These are phyloP conservation scores for Crossaster papposus DNA, from an alignment of 53 echinoderm and acorn worm genomes.

Conservation along the genomic window DNA sequence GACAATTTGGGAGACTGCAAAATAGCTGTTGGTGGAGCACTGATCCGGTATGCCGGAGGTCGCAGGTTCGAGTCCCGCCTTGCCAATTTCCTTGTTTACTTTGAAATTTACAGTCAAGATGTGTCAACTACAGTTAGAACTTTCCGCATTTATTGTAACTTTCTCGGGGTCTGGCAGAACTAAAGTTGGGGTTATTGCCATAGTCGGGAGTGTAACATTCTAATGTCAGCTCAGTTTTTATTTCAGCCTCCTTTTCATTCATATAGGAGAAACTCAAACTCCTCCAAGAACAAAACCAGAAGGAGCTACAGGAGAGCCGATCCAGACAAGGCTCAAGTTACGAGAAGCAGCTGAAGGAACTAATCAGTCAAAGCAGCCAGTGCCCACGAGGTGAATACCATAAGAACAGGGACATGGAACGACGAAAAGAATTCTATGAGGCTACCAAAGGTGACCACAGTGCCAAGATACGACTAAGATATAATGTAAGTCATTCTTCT, in stretches of 20 bases:
- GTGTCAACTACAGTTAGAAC: too few relatives aligned
- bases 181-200: too few relatives aligned
- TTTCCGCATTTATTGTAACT: too few relatives aligned
- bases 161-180: too few relatives aligned
- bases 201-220: too few relatives aligned
- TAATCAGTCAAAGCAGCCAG: slow-evolving; percentile 23
- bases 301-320: slow-evolving; percentile 48
- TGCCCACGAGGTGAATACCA: slow-evolving; percentile 71
- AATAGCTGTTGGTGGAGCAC: too few relatives aligned
- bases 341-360: slow-evolving; percentile 63
- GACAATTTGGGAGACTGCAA: too few relatives aligned
- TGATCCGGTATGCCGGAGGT: too few relatives aligned
- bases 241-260: not conserved
- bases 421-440: slow-evolving; percentile 63
- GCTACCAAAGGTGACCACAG: slow-evolving; percentile 46
- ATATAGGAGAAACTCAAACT: slow-evolving; percentile 60
- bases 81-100: too few relatives aligned
- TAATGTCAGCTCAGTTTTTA: not conserved
- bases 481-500: slow-evolving; percentile 57
- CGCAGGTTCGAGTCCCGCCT: too few relatives aligned
- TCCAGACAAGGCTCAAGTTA: slow-evolving; percentile 57
- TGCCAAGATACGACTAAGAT: slow-evolving; percentile 65
- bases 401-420: slow-evolving; percentile 54
- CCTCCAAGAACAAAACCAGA: slow-evolving; percentile 55
- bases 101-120: too few relatives aligned